Evolutionary conservation across 2,113 vertebrate genomes (phyloP).

Genomic region (Aphyosemion australe): DNA sequence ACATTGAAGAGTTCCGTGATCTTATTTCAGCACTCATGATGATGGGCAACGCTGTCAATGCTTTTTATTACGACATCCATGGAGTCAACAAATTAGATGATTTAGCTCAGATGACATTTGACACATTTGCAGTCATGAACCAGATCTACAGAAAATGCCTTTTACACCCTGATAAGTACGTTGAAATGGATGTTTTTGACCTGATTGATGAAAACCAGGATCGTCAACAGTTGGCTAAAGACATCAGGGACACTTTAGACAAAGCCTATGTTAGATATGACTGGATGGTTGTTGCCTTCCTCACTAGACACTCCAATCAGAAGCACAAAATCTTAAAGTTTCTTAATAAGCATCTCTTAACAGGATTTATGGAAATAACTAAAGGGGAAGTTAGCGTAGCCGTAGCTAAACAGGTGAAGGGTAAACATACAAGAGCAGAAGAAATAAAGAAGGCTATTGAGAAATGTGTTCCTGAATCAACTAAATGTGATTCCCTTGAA

Average conservation of each 20-base stretch:
- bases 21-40: background rate
- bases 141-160: background rate
- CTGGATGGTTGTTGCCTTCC: conserved; percentile 1
- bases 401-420: conserved; percentile 7
- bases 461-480: rapidly evolving
- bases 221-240: background rate
- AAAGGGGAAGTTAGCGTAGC: conserved; percentile 1
- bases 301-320: background rate
- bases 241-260: background rate
- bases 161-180: background rate
- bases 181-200: background rate
- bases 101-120: background rate
- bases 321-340: rapidly evolving
- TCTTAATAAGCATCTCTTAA: background rate
- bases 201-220: background rate
- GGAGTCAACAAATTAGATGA: background rate
- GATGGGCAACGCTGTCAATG: background rate
- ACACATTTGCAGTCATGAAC: background rate
- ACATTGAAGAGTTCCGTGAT: background rate
- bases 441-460: background rate
- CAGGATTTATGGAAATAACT: background rate
- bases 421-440: background rate
- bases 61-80: background rate
- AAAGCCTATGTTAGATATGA: background rate
- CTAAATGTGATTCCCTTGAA: background rate